Base-by-base conservation (phyloP, 2,888 invertebrate species). In the Pollenia amentaria region DNA sequence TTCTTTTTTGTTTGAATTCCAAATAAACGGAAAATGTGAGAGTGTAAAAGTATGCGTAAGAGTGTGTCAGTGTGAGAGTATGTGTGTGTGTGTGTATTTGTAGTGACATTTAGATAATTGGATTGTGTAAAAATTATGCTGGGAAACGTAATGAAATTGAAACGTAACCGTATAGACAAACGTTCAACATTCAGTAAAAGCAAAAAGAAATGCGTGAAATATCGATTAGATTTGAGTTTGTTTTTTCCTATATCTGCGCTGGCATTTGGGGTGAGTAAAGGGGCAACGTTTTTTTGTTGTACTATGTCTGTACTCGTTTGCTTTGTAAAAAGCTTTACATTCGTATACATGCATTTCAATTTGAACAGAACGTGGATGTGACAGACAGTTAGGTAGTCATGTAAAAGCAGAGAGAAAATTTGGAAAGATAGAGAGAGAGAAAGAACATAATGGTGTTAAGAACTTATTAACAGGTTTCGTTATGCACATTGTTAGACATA, bases 51-150 rank as follows among this genome's bases (percentile, higher is more conserved):
- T 40, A 40, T 62, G 29, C 16, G 44, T n/a, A 60, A 16, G 42
- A n/a, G n/a, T 65, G 40, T 40, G 40, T 16, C 18, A 46, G 14
- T 67, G 44, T 18, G 11, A 12, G 44, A 10, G 48, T 9, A 11
- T 53, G 7, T 40, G n/a, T 67, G 12, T 29, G 21, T 14, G 29
- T 64, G 16, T 55, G 38, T 55, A 9, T 80, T 18, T 69, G 57
- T 70, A 82, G 78, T 78, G 72, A 77, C 72, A 82, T 85, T 78
- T 69, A 81, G 60, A 77, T 81, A 81, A 81, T 85, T 85, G 73
- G 78, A 85, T 85, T 85, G 57, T 57, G 48, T 85, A 44, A 46
- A 79, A 80, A 81, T 38, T 12, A 55, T 81, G 42, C 75, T 67
- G 21, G 48, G 85, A 65, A 72, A 77, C 85, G 16, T 44, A 76